Percentiles rank a stretch among this genome's conserved stretches.
Evolutionary conservation across 2,888 invertebrate species (phyloP).

Genomic region (Drosophila subsilvestris): DNA sequence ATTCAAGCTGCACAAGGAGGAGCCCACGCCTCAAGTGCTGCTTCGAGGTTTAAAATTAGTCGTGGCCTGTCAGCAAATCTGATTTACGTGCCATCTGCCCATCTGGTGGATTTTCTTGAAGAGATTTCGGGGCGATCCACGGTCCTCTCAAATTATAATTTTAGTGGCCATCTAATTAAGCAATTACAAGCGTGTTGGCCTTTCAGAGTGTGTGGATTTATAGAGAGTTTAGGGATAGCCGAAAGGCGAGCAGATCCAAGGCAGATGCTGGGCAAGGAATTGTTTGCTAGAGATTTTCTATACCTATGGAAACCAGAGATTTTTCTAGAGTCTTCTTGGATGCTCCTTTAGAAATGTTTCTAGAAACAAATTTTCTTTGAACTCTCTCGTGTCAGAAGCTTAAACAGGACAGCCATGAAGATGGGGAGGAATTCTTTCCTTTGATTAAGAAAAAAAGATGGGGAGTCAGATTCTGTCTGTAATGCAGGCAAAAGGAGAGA

Average conservation of each 20-base stretch:
- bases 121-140: conserved; percentile 21
- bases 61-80: conserved; percentile 80
- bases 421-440: not conserved
- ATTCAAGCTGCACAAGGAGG: conserved; percentile 65
- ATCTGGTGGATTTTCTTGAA: conserved; percentile 2
- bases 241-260: not conserved
- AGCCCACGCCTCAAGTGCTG: conserved; percentile 58
- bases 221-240: conserved; percentile 22
- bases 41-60: conserved; percentile 77
- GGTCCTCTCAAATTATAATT: conserved; percentile 62
- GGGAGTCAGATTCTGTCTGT: not conserved
- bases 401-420: not conserved
- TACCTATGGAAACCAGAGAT: not conserved
- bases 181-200: conserved; percentile 65
- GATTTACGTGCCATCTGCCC: conserved; percentile 79
- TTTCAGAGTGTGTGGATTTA: conserved; percentile 65
- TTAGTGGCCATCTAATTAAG: conserved; percentile 79
- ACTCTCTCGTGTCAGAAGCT: not conserved
- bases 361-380: not conserved
- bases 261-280: conserved; percentile 24
- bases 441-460: too few relatives aligned
- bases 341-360: not conserved
- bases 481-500: not conserved
- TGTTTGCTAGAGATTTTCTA: not conserved
- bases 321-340: not conserved